phyloP scores from a whole-genome alignment of 2,888 invertebrate species.

The Dynastes hyllus region DNA sequence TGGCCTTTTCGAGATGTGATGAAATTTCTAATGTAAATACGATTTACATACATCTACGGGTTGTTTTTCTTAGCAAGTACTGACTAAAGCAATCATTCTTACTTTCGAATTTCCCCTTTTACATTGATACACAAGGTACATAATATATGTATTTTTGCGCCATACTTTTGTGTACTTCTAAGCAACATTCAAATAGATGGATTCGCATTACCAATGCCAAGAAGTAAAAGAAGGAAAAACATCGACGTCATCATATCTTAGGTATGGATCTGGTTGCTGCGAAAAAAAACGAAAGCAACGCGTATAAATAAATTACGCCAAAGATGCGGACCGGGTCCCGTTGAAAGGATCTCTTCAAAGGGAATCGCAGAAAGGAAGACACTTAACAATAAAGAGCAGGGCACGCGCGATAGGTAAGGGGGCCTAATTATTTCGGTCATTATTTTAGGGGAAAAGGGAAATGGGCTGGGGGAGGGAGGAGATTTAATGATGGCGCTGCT shows the following conservation, averaged over 20 bases:
- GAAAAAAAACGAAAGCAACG: background rate
- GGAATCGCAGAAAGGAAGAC: constrained; percentile 37
- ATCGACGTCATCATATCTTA: background rate
- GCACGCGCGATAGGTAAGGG: constrained; percentile 4
- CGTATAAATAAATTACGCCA: constrained; percentile 7
- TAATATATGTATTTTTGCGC: no score
- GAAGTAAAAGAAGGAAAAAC: background rate
- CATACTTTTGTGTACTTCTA: no score
- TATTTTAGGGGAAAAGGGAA: background rate
- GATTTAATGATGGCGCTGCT: background rate
- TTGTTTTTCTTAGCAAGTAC: no score
- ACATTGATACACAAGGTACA: no score
- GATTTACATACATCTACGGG: no score
- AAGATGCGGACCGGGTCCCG: background rate
- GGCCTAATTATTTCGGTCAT: no score
- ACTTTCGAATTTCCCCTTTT: no score
- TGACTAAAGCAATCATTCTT: no score
- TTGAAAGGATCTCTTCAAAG: constrained; percentile 35
- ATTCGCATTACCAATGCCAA: background rate
- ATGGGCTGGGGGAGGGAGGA: background rate
- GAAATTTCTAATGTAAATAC: no score
- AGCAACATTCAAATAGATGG: no score
- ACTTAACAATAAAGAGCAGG: constrained; percentile 41
- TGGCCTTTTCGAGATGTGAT: no score
- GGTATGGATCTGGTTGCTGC: background rate